Evolutionary conservation across 2,113 vertebrate genomes (phyloP).

Genomic region (Cyanocitta stelleri): DNA sequence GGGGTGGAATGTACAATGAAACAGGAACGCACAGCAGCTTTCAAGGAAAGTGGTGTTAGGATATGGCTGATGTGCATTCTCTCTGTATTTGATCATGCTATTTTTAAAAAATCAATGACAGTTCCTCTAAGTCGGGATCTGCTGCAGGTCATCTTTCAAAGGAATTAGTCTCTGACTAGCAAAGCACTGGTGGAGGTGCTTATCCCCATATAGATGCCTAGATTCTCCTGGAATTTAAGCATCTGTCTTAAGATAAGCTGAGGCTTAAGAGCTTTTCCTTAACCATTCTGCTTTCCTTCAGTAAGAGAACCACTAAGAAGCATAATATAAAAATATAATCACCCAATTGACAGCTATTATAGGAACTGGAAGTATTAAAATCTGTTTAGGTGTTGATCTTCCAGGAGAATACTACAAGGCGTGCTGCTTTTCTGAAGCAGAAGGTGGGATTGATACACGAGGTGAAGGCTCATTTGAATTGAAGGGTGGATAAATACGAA

Average conservation of each 20-base stretch:
- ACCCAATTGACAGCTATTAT: background rate
- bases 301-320: background rate
- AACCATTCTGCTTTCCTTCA: background rate
- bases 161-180: background rate
- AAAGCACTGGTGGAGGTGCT: background rate
- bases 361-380: background rate
- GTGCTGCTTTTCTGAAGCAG: background rate
- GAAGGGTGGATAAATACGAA: background rate
- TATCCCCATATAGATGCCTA: background rate
- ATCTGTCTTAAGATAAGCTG: background rate
- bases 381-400: background rate
- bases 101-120: slow-evolving; percentile 30
- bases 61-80: background rate
- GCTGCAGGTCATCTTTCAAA: background rate
- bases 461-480: background rate
- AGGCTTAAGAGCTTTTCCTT: background rate
- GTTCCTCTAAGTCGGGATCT: background rate
- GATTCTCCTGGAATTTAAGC: background rate
- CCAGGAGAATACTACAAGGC: background rate
- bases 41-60: background rate
- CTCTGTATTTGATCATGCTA: background rate
- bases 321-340: background rate
- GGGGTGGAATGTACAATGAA: background rate
- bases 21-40: background rate
- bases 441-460: background rate